Conservation (phyloP, 2,888 invertebrate genomes). For the Chloroclysta siterata region DNA sequence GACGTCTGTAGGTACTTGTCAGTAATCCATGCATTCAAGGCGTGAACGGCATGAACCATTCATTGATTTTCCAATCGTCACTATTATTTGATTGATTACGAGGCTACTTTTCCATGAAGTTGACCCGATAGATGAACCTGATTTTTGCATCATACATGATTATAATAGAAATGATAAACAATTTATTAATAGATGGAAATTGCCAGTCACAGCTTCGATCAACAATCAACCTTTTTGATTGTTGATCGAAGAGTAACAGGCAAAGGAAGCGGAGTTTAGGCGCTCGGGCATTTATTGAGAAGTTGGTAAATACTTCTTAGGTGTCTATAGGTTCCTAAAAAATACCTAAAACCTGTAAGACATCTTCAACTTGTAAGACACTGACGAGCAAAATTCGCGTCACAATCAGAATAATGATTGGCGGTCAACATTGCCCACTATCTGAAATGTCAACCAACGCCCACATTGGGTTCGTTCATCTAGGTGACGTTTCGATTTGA, state of each 20-base stretch:
- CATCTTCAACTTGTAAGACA: too few relatives aligned
- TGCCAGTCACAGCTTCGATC: not conserved
- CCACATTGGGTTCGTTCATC: slow-evolving; percentile 44
- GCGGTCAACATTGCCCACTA: slow-evolving; percentile 33
- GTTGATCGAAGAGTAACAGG: too few relatives aligned
- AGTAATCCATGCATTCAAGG: slow-evolving; percentile 21
- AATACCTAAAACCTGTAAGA: too few relatives aligned
- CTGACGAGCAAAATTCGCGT: too few relatives aligned
- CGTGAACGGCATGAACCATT: slow-evolving; percentile 14
- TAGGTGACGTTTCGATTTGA: slow-evolving; percentile 44
- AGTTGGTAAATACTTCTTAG: too few relatives aligned
- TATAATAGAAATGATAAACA: slow-evolving; percentile 20
- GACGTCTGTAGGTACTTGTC: slow-evolving; percentile 11
- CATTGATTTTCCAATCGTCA: slow-evolving; percentile 40
- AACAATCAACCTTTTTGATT: too few relatives aligned
- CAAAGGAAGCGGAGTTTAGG: too few relatives aligned
- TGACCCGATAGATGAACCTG: slow-evolving; percentile 44
- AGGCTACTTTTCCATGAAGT: slow-evolving; percentile 43
- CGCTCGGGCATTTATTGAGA: too few relatives aligned
- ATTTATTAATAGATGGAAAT: slow-evolving; percentile 1
- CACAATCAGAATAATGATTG: slow-evolving; percentile 7
- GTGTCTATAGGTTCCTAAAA: too few relatives aligned
- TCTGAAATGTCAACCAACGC: slow-evolving; percentile 47
- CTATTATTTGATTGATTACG: slow-evolving; percentile 26
- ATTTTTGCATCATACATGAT: slow-evolving; percentile 15